Percentiles rank a stretch among this genome's conserved stretches.
phyloP scores from a whole-genome alignment of 2,797 vertebrate species.

The Brotula barbata region DNA sequence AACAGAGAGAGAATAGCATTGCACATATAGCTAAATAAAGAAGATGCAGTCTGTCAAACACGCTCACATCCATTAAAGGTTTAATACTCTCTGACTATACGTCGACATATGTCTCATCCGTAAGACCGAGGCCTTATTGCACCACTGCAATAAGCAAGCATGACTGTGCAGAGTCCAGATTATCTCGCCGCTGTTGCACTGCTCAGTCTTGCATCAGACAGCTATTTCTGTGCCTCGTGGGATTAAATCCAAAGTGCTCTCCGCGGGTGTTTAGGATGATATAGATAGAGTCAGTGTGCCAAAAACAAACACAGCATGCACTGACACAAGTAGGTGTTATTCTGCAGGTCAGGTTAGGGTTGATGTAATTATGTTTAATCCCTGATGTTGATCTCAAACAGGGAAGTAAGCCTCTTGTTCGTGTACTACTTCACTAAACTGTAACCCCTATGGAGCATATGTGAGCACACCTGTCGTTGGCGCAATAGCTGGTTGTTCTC shows the following conservation, averaged over 20 bases:
- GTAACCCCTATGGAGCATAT: no score
- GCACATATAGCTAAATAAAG: not conserved
- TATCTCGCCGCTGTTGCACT: constrained; percentile 43
- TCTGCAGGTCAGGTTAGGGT: constrained; percentile 40
- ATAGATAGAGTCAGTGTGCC: constrained; percentile 53
- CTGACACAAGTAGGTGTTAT: constrained; percentile 48
- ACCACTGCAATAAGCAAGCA: constrained; percentile 34
- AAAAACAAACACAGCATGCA: constrained; percentile 45
- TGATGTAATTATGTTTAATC: constrained; percentile 63
- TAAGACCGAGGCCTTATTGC: constrained; percentile 2
- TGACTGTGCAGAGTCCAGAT: constrained; percentile 68
- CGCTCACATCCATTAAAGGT: not conserved
- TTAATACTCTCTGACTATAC: not conserved
- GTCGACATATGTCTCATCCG: not conserved
- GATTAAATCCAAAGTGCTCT: constrained; percentile 69
- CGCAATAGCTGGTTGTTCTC: no score
- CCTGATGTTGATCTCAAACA: constrained; percentile 15
- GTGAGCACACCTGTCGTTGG: no score
- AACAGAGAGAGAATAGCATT: not conserved
- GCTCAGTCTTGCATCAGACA: constrained; percentile 50
- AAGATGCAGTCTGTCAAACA: not conserved
- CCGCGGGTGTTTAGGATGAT: constrained; percentile 48
- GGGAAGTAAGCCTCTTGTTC: not conserved
- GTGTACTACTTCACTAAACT: no score
- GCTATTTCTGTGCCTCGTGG: constrained; percentile 68